Evolutionary conservation across 2,113 vertebrate species (phyloP).

Genomic region (Nannospalax galili): DNA sequence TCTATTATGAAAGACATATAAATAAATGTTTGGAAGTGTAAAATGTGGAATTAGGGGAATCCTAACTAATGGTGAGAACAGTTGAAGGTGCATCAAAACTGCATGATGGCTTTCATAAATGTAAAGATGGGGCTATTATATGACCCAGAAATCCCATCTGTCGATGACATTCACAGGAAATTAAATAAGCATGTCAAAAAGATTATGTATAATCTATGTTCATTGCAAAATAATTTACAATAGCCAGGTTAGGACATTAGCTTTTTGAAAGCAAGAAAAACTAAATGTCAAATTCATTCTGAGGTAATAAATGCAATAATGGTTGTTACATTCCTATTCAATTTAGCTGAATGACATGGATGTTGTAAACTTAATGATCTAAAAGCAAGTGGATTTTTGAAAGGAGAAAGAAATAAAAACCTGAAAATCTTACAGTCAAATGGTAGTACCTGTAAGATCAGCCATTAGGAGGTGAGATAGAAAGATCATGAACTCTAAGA

Average conservation of each 20-base stretch:
- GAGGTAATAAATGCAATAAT: neutral
- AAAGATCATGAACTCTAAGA: neutral
- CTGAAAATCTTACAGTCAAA: neutral
- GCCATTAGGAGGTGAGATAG: too few relatives aligned
- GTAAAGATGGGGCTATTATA: neutral
- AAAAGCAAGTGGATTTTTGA: neutral
- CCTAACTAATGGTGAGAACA: too few relatives aligned
- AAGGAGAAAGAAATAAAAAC: neutral
- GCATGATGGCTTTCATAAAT: too few relatives aligned
- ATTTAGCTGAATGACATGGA: neutral
- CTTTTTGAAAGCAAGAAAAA: neutral
- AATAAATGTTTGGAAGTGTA: neutral
- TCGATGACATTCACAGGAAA: neutral
- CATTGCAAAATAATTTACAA: neutral
- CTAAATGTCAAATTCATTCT: neutral
- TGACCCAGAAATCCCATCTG: neutral
- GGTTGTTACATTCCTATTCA: neutral
- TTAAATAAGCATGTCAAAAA: neutral
- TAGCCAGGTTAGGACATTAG: neutral
- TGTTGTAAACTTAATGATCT: neutral
- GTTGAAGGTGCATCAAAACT: too few relatives aligned
- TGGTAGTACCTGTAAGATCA: neutral
- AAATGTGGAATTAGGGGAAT: neutral
- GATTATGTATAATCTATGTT: neutral
- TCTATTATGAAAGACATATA: neutral